Conservation (phyloP, 2,113 vertebrate species). For the Lontra canadensis region DNA sequence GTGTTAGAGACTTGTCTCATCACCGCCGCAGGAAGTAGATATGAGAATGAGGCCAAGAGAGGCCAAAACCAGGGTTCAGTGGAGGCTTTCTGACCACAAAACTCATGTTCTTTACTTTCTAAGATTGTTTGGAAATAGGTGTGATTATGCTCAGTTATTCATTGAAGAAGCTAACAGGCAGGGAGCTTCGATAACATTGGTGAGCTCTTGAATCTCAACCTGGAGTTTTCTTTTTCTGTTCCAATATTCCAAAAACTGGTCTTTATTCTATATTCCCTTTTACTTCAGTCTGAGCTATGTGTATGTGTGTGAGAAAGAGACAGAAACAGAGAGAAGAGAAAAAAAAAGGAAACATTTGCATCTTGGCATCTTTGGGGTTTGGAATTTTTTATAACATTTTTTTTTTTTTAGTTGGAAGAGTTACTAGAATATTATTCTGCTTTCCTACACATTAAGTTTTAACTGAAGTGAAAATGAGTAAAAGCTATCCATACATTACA, state of each 20-base stretch:
- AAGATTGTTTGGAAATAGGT: not conserved
- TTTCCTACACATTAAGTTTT: not conserved
- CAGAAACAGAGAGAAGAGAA: not conserved
- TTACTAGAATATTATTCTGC: not conserved
- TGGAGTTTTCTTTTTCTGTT: not conserved
- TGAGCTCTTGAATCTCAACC: not conserved
- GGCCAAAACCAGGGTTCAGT: fast-evolving
- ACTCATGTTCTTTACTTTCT: not conserved
- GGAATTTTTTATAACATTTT: not conserved
- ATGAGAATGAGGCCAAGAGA: not conserved
- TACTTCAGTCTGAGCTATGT: not conserved
- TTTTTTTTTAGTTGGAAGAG: not conserved
- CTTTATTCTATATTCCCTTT: not conserved
- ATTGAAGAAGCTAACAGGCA: not conserved
- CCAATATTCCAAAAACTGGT: not conserved
- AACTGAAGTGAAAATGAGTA: not conserved
- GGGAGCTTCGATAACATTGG: not conserved
- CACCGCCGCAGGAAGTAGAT: not conserved
- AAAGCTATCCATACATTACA: not conserved
- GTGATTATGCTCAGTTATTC: not conserved
- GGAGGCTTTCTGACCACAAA: not conserved
- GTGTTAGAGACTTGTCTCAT: not conserved
- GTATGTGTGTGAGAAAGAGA: too few relatives aligned
- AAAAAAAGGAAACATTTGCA: not conserved
- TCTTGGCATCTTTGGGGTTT: not conserved